Conservation (phyloP, 2,888 invertebrate species). For the Dasysyrphus tricinctus region DNA sequence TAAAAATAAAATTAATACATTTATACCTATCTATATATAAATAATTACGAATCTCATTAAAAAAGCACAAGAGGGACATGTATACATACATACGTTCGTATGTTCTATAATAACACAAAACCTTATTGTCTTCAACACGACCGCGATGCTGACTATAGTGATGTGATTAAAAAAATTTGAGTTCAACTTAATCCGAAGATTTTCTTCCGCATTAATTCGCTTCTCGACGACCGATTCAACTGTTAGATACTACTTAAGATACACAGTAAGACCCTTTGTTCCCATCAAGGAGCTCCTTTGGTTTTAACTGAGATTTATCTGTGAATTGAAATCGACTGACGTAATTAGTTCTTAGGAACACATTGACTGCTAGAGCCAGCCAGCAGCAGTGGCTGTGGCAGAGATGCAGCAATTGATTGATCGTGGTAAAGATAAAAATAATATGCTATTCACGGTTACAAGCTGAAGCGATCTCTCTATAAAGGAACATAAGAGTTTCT, state of each 20-base stretch:
- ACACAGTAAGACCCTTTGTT: slow-evolving; percentile 52
- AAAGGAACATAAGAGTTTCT: slow-evolving; percentile 7
- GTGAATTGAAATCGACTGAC: slow-evolving; percentile 46
- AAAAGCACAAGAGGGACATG: too few species aligned
- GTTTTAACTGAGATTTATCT: slow-evolving; percentile 44
- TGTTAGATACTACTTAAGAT: slow-evolving; percentile 37
- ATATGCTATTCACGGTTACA: slow-evolving; percentile 37
- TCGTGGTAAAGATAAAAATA: slow-evolving; percentile 45
- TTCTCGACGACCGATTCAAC: background rate
- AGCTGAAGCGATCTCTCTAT: background rate
- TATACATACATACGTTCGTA: too few species aligned
- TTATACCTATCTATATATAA: too few species aligned
- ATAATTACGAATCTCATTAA: too few species aligned
- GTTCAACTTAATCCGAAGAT: slow-evolving; percentile 28
- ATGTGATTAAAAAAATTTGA: slow-evolving; percentile 4
- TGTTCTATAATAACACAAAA: slow-evolving; percentile 1
- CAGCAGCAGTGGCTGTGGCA: background rate
- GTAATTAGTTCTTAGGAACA: slow-evolving; percentile 48
- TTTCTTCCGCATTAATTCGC: slow-evolving; percentile 30
- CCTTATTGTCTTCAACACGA: background rate
- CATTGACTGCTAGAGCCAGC: slow-evolving; percentile 12
- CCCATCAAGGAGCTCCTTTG: slow-evolving; percentile 31
- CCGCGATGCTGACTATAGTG: too few species aligned
- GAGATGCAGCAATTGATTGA: slow-evolving; percentile 51
- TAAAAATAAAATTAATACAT: too few species aligned